Percentiles rank a stretch among this genome's conserved stretches.
phyloP scores from a whole-genome alignment of 2,888 invertebrate genomes.

The Drosophila leonis region DNA sequence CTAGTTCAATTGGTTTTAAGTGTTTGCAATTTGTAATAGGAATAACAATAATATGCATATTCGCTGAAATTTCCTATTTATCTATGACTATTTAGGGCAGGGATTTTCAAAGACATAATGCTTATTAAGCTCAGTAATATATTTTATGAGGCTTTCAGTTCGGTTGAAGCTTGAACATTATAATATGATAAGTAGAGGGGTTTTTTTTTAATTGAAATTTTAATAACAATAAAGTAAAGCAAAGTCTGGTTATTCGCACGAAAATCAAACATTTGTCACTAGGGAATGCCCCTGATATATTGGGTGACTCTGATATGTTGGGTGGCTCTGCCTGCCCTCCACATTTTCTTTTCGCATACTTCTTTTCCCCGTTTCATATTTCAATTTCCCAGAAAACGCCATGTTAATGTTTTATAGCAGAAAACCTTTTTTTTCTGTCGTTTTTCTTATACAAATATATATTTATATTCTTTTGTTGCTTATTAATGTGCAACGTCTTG shows the following conservation, averaged over 20 bases:
- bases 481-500: constrained; percentile 73
- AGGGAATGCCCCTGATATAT: constrained; percentile 6
- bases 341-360: constrained; percentile 2
- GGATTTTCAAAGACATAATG: not conserved
- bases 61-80: not conserved
- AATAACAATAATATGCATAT: constrained; percentile 1
- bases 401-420: constrained; percentile 10
- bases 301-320: constrained; percentile 1
- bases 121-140: not conserved
- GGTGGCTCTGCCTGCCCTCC: not conserved
- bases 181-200: not conserved
- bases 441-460: not conserved
- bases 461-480: constrained; percentile 14
- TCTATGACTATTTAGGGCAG: not conserved
- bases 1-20: constrained; percentile 33
- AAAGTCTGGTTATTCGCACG: not conserved
- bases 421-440: constrained; percentile 25
- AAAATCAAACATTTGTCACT: not conserved
- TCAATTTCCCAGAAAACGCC: constrained; percentile 52
- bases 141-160: not conserved
- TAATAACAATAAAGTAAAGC: not conserved
- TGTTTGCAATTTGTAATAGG: not conserved
- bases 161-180: not conserved
- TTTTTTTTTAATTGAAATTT: not conserved
- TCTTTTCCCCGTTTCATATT: constrained; percentile 38